phyloP scores from a whole-genome alignment of 2,113 vertebrate genomes.

The Pterocles burchelli region DNA sequence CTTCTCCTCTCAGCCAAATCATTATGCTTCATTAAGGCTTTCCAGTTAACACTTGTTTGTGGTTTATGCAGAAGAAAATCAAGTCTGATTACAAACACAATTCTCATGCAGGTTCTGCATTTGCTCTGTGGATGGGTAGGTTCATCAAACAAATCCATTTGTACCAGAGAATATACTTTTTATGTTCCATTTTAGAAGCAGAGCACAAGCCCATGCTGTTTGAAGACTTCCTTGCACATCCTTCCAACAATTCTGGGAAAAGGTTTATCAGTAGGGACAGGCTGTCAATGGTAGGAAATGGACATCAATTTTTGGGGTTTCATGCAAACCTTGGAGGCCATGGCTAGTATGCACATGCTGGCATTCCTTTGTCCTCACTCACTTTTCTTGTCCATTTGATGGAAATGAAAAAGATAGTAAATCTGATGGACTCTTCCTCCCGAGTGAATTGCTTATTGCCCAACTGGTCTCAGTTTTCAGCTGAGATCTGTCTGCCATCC shows the following conservation, averaged over 20 bases:
- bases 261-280: neutral
- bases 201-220: fast-evolving
- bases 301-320: neutral
- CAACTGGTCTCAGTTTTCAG: neutral
- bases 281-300: too few relatives aligned
- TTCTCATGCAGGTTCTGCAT: neutral
- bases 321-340: neutral
- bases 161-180: neutral
- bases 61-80: neutral
- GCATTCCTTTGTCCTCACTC: neutral
- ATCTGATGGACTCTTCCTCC: neutral
- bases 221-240: neutral
- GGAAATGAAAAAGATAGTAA: too few relatives aligned
- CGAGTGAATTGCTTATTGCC: neutral
- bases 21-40: neutral
- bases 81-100: neutral
- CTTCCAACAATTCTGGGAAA: neutral
- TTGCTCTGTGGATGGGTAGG: neutral
- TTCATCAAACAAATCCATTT: neutral
- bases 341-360: neutral
- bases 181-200: fast-evolving
- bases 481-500: neutral
- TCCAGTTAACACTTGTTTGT: neutral
- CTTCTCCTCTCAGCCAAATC: neutral
- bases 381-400: fast-evolving